These are phyloP conservation scores for Gyps fulvus DNA, from an alignment of 2,113 vertebrate genomes.

Conservation along the genomic window DNA sequence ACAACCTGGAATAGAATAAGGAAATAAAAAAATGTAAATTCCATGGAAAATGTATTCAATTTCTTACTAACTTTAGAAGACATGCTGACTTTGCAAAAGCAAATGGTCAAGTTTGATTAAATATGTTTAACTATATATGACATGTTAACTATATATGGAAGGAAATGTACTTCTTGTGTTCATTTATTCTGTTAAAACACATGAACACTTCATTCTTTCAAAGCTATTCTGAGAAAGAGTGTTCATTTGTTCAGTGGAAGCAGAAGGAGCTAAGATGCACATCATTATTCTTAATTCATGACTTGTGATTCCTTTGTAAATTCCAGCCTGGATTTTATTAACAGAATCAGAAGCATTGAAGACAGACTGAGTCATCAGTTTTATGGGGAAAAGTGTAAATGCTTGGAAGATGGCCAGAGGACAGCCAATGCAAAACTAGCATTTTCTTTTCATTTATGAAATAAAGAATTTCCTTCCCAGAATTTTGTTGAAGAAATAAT, in stretches of 20 bases:
- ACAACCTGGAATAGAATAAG: not conserved
- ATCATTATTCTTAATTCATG: not conserved
- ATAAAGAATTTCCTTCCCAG: not conserved
- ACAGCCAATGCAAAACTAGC: not conserved
- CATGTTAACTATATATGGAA: not conserved
- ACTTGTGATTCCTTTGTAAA: not conserved
- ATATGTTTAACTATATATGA: not conserved
- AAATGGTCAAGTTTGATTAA: not conserved
- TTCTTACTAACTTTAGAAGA: not conserved
- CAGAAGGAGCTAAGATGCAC: not conserved
- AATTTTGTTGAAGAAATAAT: not conserved
- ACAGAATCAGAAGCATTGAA: not conserved
- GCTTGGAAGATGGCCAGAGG: not conserved
- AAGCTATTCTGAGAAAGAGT: not conserved
- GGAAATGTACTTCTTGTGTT: not conserved
- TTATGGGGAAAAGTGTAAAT: not conserved
- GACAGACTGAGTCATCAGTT: not conserved
- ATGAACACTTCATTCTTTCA: not conserved
- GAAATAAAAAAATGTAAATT: not conserved
- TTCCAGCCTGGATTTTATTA: not conserved
- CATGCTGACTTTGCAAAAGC: not conserved
- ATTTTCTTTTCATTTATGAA: not conserved
- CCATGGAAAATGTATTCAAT: not conserved
- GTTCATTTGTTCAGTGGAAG: not conserved
- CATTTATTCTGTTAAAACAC: not conserved